A percentile compares a stretch with the other conserved stretches of the same genome.
Evolutionary conservation across 2,888 invertebrate genomes (phyloP).

Genomic region (Nemoura dubitans): DNA sequence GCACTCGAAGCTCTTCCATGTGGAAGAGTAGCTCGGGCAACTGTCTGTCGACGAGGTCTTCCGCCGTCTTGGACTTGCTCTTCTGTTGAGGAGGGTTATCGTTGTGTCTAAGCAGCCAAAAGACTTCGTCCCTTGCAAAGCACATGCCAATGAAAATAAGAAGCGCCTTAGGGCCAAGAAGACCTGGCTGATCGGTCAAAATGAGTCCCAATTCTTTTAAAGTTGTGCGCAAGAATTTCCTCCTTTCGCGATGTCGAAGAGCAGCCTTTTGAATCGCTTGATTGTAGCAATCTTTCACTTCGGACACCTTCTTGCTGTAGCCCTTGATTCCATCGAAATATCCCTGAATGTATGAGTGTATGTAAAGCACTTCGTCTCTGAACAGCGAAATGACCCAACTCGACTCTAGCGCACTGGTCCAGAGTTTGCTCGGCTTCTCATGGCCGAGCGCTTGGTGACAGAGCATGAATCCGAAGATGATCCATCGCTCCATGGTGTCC

Average conservation of each 20-base stretch:
- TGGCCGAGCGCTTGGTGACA: conserved; percentile 86
- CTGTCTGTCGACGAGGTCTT: conserved; percentile 94
- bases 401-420: conserved; percentile 90
- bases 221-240: conserved; percentile 95
- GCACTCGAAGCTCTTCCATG: conserved; percentile 92
- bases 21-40: conserved; percentile 97
- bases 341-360: conserved; percentile 90
- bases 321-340: conserved; percentile 97
- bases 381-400: conserved; percentile 95
- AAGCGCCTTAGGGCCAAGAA: conserved; percentile 96
- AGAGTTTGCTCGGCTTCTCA: conserved; percentile 86
- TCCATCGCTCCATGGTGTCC: conserved; percentile 96
- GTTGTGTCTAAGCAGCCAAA: conserved; percentile 95
- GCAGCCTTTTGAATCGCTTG: conserved; percentile 92
- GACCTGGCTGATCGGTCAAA: conserved; percentile 96
- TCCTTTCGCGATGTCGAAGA: conserved; percentile 90
- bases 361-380: conserved; percentile 95
- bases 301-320: conserved; percentile 89
- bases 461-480: conserved; percentile 92
- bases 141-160: conserved; percentile 96
- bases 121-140: conserved; percentile 95
- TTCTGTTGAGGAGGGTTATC: conserved; percentile 92
- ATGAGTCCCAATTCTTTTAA: conserved; percentile 94
- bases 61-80: conserved; percentile 86
- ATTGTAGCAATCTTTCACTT: conserved; percentile 94